These are phyloP conservation scores for Eudemis profundana DNA, from an alignment of 2,888 invertebrate genomes.

Conservation along the genomic window DNA sequence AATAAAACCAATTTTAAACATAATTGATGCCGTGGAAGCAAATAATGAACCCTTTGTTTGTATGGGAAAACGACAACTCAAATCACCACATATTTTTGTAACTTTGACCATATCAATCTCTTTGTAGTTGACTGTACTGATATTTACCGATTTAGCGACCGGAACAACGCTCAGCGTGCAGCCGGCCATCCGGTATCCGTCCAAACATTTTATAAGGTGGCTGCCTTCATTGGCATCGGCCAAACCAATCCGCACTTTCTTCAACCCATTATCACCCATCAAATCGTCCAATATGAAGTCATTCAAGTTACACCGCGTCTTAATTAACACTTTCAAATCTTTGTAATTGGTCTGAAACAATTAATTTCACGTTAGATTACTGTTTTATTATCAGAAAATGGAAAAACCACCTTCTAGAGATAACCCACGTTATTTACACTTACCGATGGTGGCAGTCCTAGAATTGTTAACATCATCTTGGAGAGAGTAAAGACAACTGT, in stretches of 20 bases:
- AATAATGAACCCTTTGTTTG: too few relatives aligned
- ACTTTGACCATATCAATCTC: too few relatives aligned
- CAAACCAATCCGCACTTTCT: slow-evolving; percentile 72
- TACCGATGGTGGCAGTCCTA: slow-evolving; percentile 70
- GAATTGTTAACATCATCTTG: slow-evolving; percentile 78
- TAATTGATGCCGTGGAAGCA: too few relatives aligned
- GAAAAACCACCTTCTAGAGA: slow-evolving; percentile 13
- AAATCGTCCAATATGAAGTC: slow-evolving; percentile 75
- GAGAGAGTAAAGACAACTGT: slow-evolving; percentile 4
- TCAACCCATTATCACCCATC: slow-evolving; percentile 61
- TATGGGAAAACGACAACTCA: too few relatives aligned
- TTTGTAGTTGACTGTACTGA: background rate
- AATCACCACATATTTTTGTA: too few relatives aligned
- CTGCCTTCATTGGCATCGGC: slow-evolving; percentile 67
- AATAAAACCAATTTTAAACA: too few relatives aligned
- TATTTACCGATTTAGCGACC: slow-evolving; percentile 60
- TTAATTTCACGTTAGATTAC: background rate
- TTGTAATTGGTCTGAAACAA: slow-evolving; percentile 70
- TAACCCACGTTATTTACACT: slow-evolving; percentile 39
- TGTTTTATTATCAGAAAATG: background rate
- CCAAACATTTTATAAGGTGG: slow-evolving; percentile 66
- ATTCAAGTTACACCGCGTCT: slow-evolving; percentile 66
- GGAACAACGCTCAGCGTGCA: slow-evolving; percentile 64
- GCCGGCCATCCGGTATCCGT: slow-evolving; percentile 66
- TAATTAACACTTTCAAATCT: slow-evolving; percentile 69